Evolutionary conservation across 2,113 vertebrate genomes (phyloP).

Genomic region (Corvus moneduloides): DNA sequence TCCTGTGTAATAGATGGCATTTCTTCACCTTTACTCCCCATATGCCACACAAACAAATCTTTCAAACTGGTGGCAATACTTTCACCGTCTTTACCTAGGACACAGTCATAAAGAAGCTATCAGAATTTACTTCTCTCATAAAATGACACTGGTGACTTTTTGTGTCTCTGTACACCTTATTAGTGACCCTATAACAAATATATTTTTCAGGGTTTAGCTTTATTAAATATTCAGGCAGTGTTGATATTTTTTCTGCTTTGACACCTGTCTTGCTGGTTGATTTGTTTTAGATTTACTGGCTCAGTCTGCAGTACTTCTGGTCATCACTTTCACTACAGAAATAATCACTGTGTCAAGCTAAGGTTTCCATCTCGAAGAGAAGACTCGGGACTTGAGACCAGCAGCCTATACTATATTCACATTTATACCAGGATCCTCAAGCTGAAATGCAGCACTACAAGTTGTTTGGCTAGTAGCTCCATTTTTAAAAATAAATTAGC

Average conservation of each 20-base stretch:
- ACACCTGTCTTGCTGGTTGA: neutral
- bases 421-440: neutral
- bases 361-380: conserved; percentile 17
- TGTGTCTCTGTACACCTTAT: neutral
- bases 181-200: neutral
- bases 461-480: neutral
- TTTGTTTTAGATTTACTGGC: neutral
- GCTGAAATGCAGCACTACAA: neutral
- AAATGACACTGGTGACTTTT: neutral
- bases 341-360: neutral
- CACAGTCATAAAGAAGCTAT: neutral
- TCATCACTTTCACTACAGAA: neutral
- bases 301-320: neutral
- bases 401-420: neutral
- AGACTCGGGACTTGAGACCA: neutral
- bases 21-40: neutral
- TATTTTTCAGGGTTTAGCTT: neutral
- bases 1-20: neutral
- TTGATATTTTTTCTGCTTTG: neutral
- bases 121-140: neutral
- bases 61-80: neutral
- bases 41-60: neutral
- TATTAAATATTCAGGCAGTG: neutral
- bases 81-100: neutral
- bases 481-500: conserved; percentile 44